Evolutionary conservation across 1,140 invertebrate species (phyloP).

Genomic region (Philotrypesis tridentata): DNA sequence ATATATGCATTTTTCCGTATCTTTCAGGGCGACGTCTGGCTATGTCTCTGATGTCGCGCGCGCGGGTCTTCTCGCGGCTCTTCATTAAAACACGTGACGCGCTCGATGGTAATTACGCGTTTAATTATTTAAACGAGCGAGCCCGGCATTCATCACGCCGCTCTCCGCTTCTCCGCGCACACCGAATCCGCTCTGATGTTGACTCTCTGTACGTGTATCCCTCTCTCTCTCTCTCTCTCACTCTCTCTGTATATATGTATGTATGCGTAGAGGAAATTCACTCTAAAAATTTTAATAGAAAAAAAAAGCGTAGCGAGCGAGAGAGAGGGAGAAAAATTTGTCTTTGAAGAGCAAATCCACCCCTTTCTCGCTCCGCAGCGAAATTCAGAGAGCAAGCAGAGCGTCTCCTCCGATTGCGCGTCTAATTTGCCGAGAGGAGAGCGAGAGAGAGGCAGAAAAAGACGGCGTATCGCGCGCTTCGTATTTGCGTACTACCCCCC

Average conservation of each 20-base stretch:
- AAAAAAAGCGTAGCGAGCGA: too few species aligned
- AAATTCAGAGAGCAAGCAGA: too few species aligned
- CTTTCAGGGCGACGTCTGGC: neutral
- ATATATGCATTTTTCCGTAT: neutral
- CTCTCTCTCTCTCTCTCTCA: too few species aligned
- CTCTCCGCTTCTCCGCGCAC: neutral
- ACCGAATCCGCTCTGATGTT: neutral
- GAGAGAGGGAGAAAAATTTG: neutral
- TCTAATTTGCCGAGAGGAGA: too few species aligned
- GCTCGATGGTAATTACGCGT: constrained; percentile 62
- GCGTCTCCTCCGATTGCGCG: too few species aligned
- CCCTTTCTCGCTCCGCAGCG: too few species aligned
- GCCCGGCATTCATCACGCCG: constrained; percentile 58
- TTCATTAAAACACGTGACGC: constrained; percentile 65
- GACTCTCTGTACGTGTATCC: neutral
- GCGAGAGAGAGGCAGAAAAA: too few species aligned
- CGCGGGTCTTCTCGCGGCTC: constrained; percentile 39
- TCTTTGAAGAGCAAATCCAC: too few species aligned
- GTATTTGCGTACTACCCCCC: too few species aligned
- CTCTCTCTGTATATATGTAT: neutral
- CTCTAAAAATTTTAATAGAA: too few species aligned
- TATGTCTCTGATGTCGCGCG: neutral
- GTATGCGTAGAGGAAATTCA: too few species aligned
- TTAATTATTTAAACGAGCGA: constrained; percentile 69
- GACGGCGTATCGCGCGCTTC: too few species aligned